These are phyloP conservation scores for Pelobates cultripes DNA, from an alignment of 2,797 vertebrate genomes.

Conservation along the genomic window DNA sequence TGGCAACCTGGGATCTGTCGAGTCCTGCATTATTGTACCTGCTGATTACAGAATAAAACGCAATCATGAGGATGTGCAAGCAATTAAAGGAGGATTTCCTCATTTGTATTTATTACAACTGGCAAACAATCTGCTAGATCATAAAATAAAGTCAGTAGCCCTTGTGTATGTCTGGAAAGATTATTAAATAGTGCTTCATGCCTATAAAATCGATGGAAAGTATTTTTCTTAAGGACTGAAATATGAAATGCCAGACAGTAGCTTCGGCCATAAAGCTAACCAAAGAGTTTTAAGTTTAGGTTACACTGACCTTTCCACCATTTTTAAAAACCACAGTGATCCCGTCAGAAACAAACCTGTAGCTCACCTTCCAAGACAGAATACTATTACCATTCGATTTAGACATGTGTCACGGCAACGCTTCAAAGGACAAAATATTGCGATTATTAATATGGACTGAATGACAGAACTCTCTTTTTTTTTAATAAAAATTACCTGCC, in stretches of 20 bases:
- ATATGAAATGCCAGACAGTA: conserved; percentile 11
- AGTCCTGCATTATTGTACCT: background rate
- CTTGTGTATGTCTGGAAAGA: background rate
- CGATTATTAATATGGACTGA: conserved; percentile 40
- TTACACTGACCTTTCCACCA: conserved; percentile 60
- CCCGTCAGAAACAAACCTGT: conserved; percentile 58
- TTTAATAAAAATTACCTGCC: background rate
- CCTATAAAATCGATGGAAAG: conserved; percentile 25
- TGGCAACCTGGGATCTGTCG: too few relatives aligned
- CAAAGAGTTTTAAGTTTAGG: conserved; percentile 58
- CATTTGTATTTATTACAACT: background rate
- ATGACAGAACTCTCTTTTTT: conserved; percentile 41
- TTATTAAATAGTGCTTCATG: background rate
- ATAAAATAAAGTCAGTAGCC: background rate
- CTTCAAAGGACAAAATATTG: conserved; percentile 62
- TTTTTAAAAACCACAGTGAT: conserved; percentile 61
- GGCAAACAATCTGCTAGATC: background rate
- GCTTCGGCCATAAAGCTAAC: conserved; percentile 47
- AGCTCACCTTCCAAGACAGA: conserved; percentile 54
- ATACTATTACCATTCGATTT: conserved; percentile 54
- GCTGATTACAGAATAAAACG: background rate
- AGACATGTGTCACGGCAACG: conserved; percentile 40
- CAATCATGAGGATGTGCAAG: background rate
- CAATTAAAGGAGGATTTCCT: background rate
- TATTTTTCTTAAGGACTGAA: conserved; percentile 35